Evolutionary conservation across 2,797 vertebrate species (phyloP).

Genomic region (Notamacropus eugenii): DNA sequence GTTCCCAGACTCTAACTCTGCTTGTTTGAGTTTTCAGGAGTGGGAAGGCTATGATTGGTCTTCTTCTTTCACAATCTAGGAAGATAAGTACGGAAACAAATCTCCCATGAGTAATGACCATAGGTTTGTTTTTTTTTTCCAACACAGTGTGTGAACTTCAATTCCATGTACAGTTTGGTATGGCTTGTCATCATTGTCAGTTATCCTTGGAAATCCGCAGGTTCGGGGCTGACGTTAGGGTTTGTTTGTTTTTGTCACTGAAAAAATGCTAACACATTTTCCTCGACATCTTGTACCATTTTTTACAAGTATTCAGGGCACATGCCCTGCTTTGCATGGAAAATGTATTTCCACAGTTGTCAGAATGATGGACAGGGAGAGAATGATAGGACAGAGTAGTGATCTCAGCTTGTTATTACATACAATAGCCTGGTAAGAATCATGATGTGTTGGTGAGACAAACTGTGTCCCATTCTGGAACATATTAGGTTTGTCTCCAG

Average conservation of each 20-base stretch:
- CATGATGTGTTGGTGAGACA: constrained; percentile 88
- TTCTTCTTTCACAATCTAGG: constrained; percentile 73
- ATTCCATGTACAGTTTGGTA: constrained; percentile 58
- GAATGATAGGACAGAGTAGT: constrained; percentile 85
- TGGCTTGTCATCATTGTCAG: constrained; percentile 68
- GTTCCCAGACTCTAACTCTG: constrained; percentile 62
- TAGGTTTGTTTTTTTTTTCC: constrained; percentile 67
- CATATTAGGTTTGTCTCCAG: constrained; percentile 98
- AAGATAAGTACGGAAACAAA: constrained; percentile 73
- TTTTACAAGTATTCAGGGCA: constrained; percentile 84
- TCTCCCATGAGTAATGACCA: constrained; percentile 75
- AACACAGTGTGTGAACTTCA: constrained; percentile 70
- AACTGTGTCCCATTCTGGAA: constrained; percentile 93
- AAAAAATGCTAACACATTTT: constrained; percentile 83
- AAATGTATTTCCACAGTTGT: constrained; percentile 94
- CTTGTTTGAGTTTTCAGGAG: constrained; percentile 57
- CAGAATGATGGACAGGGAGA: constrained; percentile 92
- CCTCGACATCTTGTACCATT: constrained; percentile 82
- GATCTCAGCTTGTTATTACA: constrained; percentile 90
- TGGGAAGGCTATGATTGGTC: constrained; percentile 73
- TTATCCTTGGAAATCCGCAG: constrained; percentile 72
- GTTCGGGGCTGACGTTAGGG: constrained; percentile 72
- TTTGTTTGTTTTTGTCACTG: constrained; percentile 82
- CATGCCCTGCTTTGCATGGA: constrained; percentile 89
- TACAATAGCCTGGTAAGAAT: constrained; percentile 91